Conservation (phyloP, 2,113 vertebrate species). For the Eupsittula cactorum region DNA sequence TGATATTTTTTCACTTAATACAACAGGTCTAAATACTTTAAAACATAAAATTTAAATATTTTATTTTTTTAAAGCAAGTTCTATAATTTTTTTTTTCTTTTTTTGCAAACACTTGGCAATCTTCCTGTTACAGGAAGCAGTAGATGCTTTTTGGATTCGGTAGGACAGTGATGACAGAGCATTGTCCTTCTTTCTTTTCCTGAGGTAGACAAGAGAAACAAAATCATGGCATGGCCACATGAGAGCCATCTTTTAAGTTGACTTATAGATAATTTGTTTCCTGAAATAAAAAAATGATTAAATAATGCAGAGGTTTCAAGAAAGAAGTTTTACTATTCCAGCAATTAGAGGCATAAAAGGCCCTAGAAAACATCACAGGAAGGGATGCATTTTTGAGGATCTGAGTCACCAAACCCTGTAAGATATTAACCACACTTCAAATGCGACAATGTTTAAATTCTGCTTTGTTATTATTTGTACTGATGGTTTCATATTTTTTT, state of each 20-base stretch:
- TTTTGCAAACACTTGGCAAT: neutral
- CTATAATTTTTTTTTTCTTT: neutral
- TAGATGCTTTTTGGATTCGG: neutral
- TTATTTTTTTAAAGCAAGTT: neutral
- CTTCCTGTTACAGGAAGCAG: neutral
- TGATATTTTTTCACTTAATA: neutral
- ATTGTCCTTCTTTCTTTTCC: neutral
- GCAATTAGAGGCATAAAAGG: neutral
- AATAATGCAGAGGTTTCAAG: neutral
- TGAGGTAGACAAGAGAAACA: neutral
- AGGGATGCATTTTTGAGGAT: neutral
- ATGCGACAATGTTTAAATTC: neutral
- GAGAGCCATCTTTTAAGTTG: neutral
- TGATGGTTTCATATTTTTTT: neutral
- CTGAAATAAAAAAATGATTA: slow-evolving; percentile 44
- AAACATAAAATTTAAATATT: neutral
- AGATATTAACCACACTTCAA: neutral
- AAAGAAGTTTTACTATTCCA: neutral
- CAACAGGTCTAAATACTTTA: neutral
- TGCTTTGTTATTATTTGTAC: neutral
- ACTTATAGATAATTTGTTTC: neutral
- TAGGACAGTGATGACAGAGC: neutral
- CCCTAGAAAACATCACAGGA: neutral
- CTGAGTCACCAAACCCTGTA: neutral
- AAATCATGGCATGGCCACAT: neutral